These are phyloP conservation scores for Lagenorhynchus albirostris DNA, from an alignment of 2,113 vertebrate species.

Conservation along the genomic window DNA sequence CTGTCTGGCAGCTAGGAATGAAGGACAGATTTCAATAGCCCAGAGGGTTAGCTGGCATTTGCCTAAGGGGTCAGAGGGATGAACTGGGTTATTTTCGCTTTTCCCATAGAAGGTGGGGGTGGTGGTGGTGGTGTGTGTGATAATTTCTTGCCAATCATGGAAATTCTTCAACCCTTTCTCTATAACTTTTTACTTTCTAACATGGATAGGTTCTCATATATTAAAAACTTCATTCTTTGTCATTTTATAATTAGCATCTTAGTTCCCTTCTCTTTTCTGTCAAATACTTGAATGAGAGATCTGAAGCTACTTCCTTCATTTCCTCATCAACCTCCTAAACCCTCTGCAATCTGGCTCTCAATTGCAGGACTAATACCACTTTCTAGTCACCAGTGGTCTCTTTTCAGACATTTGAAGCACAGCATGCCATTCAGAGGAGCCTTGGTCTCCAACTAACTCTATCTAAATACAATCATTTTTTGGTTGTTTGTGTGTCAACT, in stretches of 20 bases:
- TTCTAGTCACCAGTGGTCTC: not conserved
- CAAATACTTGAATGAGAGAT: not conserved
- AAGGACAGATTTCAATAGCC: slow-evolving; percentile 33
- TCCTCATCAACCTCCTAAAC: not conserved
- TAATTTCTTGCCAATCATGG: not conserved
- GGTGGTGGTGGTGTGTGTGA: too few relatives aligned
- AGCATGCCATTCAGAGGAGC: not conserved
- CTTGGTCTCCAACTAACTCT: not conserved
- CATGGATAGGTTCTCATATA: not conserved
- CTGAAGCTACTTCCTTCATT: not conserved
- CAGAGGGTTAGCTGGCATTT: slow-evolving; percentile 29
- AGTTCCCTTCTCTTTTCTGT: not conserved
- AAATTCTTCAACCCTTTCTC: not conserved
- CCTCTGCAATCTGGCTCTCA: not conserved
- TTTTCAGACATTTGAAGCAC: not conserved
- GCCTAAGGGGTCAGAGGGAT: slow-evolving; percentile 29
- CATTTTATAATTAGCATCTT: not conserved
- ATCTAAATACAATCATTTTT: not conserved
- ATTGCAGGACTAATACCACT: not conserved
- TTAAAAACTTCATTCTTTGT: not conserved
- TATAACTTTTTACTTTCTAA: not conserved
- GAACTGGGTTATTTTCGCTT: not conserved
- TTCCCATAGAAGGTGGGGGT: not conserved
- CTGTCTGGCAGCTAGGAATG: slow-evolving; percentile 31
- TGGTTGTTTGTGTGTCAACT: not conserved